These are phyloP conservation scores for Euspilapteryx auroguttella DNA, from an alignment of 2,888 invertebrate species.

Conservation along the genomic window DNA sequence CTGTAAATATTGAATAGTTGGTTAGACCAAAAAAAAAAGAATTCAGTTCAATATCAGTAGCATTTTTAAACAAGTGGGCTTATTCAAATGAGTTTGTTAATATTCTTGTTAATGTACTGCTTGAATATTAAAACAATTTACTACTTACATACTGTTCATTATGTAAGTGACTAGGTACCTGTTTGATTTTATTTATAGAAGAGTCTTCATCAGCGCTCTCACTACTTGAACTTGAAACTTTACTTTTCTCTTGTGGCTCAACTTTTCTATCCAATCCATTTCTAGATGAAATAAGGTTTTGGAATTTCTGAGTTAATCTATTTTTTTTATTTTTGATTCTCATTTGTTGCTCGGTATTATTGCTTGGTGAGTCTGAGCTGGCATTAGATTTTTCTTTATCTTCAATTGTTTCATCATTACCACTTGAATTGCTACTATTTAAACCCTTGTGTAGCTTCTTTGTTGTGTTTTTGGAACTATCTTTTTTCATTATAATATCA, in stretches of 20 bases:
- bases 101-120: too few relatives aligned
- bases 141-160: not conserved
- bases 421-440: too few relatives aligned
- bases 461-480: not conserved
- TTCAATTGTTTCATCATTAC: conserved; percentile 1
- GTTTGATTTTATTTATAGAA: conserved; percentile 26
- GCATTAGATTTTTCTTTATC: too few relatives aligned
- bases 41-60: too few relatives aligned
- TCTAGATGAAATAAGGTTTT: conserved; percentile 19
- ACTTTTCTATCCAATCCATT: conserved; percentile 6
- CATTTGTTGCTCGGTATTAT: conserved; percentile 18
- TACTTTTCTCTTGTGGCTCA: not conserved
- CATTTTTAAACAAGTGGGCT: too few relatives aligned
- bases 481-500: not conserved
- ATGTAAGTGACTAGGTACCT: too few relatives aligned
- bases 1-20: conserved; percentile 15
- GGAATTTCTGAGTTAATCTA: conserved; percentile 33
- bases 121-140: conserved; percentile 1
- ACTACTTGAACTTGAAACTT: conserved; percentile 5
- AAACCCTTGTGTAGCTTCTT: not conserved
- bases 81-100: too few relatives aligned
- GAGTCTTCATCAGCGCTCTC: conserved; percentile 12
- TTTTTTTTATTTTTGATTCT: conserved; percentile 29
- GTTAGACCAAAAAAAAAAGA: too few relatives aligned
- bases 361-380: conserved; percentile 9